A percentile compares a stretch with the other conserved stretches of the same genome.
These are phyloP conservation scores for Beris morrisii DNA, from an alignment of 2,888 invertebrate species.

Conservation along the genomic window DNA sequence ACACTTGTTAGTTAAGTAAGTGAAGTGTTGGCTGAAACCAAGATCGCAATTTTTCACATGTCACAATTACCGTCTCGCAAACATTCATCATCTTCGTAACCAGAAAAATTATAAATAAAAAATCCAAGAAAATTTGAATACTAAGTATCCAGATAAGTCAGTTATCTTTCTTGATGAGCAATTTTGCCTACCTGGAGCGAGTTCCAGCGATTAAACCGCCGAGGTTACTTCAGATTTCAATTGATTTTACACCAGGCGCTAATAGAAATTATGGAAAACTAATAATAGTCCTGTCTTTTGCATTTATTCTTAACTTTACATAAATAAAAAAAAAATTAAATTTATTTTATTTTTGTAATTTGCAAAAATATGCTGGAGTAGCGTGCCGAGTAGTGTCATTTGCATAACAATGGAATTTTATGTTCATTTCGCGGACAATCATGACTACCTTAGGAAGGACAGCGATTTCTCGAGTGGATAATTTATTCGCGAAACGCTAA, in stretches of 20 bases:
- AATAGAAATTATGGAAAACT: neutral
- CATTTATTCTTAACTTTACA: neutral
- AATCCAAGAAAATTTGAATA: no score
- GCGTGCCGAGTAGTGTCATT: conserved; percentile 55
- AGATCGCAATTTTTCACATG: conserved; percentile 5
- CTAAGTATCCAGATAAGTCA: no score
- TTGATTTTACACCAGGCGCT: neutral
- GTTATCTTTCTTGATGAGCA: no score
- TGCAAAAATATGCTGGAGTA: conserved; percentile 43
- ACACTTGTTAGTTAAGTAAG: no score
- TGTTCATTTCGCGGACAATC: conserved; percentile 24
- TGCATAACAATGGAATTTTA: conserved; percentile 52
- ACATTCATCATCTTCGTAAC: conserved; percentile 2
- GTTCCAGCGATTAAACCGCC: no score
- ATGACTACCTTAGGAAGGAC: conserved; percentile 33
- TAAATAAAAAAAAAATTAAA: neutral
- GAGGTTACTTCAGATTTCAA: neutral
- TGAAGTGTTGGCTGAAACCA: no score
- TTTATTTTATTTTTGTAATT: neutral
- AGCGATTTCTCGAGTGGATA: conserved; percentile 33
- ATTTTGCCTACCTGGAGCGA: no score
- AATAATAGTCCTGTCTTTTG: neutral
- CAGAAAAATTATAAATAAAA: neutral
- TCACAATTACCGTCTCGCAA: conserved; percentile 3
- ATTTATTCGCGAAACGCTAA: conserved; percentile 37